Base-by-base conservation (phyloP, 2,113 vertebrate genomes). In the Eulemur rufifrons region DNA sequence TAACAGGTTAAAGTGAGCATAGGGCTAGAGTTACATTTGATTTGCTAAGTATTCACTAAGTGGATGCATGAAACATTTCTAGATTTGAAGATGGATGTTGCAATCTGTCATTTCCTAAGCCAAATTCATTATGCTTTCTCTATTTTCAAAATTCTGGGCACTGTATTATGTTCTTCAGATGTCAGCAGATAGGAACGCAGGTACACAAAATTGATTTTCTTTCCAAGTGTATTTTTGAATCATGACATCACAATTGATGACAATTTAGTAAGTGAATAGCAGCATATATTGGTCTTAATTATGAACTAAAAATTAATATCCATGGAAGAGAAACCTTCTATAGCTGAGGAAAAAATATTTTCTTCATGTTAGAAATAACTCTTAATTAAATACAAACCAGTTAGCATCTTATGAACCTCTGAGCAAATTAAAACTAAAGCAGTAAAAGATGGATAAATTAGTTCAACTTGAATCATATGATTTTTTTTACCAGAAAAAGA, bases 371-470 rank as follows among this genome's bases (percentile, higher is more conserved):
- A 80, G 73, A 96, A 94, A 89, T 76, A 91, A 52, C 47, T 96
- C 74, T 94, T 63, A 96, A 73, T 56, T 94, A 92, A 97, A 85
- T 11, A 86, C 37, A 94, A 95, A 50, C 69, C 82, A 68, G 81
- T 39, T 92, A 92, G 81, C 42, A 94, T 93, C 82, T 92, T 89
- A 73, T 10, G 52, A 86, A 91, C 64, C 69, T 92, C 45, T 42
- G 32, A n/a, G 23, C 23, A 37, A 85, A 94, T 96, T 89, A 90
- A 89, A 95, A 94, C 69, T 89, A 96, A 98, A 91, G 71, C 18
- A 95, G 85, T 42, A 89, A 97, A 98, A 89, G 97, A 95, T 86
- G 91, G 94, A 97, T 87, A 97, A 89, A 89, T 94, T 81, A 78
- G 20, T 94, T 97, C 92, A 96, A 97, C 98, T 27, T 90, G 81